A percentile compares a stretch with the other conserved stretches of the same genome.
Conservation (phyloP, 2,113 vertebrate genomes). For the Elephas maximus region DNA sequence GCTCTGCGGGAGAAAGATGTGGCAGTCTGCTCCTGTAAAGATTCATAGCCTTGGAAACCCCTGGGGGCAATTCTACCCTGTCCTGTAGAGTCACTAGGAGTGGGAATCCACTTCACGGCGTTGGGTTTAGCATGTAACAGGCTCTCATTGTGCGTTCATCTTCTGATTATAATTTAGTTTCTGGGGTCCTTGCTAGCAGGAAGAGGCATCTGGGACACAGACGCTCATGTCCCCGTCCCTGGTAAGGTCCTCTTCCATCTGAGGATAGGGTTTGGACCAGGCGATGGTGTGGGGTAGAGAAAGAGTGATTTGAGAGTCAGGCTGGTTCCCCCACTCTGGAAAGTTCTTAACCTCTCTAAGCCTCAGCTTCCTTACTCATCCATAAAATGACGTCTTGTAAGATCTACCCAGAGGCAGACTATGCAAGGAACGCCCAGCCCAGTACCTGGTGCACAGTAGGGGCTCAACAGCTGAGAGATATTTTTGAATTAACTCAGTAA, state of each 20-base stretch:
- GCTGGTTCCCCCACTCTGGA: neutral
- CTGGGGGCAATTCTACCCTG: neutral
- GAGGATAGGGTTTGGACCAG: neutral
- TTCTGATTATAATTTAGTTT: neutral
- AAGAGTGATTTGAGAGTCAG: neutral
- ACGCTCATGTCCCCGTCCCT: neutral
- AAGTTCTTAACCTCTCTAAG: neutral
- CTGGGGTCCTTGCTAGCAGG: neutral
- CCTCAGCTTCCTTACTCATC: neutral
- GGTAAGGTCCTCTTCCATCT: neutral
- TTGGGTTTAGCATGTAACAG: neutral
- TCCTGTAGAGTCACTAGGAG: neutral
- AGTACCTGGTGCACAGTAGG: neutral
- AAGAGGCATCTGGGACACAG: neutral
- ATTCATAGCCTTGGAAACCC: neutral
- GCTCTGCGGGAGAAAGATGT: neutral
- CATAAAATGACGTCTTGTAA: neutral
- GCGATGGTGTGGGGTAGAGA: neutral
- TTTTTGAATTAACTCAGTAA: slow-evolving; percentile 18
- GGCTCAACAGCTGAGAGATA: neutral
- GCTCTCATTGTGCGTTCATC: neutral
- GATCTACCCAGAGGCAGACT: neutral
- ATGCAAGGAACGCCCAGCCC: neutral
- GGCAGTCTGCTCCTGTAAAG: neutral
- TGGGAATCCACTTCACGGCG: neutral